A percentile compares a stretch with the other conserved stretches of the same genome.
Conservation (phyloP, 37 sponge, comb jelly and placozoan genomes). For the Chondrosia reniformis region DNA sequence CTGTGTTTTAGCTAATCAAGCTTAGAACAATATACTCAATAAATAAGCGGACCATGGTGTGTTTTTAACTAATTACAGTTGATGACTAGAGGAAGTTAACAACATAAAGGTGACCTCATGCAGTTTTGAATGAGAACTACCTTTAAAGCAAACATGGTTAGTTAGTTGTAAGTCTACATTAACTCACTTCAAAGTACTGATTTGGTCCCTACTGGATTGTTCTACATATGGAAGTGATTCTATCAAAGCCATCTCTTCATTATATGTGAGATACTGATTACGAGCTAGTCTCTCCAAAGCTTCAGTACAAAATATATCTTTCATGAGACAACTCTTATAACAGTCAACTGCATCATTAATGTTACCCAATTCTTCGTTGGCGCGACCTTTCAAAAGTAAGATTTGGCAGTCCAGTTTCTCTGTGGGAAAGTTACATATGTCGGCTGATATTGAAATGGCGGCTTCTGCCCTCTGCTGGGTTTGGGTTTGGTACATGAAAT, state of each 20-base stretch:
- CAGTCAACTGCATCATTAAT: conserved; percentile 44
- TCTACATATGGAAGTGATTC: conserved; percentile 35
- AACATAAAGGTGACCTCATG: no score
- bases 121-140: no score
- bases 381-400: conserved; percentile 39
- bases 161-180: no score
- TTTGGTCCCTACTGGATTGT: conserved; percentile 56
- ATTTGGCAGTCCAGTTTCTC: conserved; percentile 38
- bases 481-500: neutral
- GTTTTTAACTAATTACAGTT: no score
- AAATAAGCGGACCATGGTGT: no score
- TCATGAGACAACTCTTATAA: conserved; percentile 26
- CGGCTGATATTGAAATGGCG: neutral
- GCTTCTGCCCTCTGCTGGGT: neutral
- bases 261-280: conserved; percentile 31
- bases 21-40: no score
- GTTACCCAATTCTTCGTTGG: conserved; percentile 55
- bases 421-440: neutral
- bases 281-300: conserved; percentile 51
- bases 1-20: no score
- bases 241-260: conserved; percentile 42
- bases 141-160: no score
- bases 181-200: conserved; percentile 17
- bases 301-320: conserved; percentile 63
- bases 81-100: no score